Evolutionary conservation across 2,888 invertebrate species (phyloP), one percentile per base, ranked within the genome.

Genomic region (Arge pagana): DNA sequence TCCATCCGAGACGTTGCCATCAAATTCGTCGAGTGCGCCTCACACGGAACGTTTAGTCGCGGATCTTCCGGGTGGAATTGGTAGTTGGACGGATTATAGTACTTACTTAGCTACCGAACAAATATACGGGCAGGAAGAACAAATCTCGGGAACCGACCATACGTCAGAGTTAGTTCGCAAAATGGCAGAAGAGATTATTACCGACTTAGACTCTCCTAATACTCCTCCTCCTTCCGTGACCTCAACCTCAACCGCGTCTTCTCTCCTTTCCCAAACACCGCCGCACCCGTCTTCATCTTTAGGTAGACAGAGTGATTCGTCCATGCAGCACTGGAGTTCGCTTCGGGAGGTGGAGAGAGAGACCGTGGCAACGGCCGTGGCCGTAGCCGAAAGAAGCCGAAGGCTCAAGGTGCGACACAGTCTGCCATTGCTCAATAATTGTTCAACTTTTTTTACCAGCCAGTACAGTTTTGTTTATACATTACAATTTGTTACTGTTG

Each of bases 21-120:
- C 36, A 48, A 54, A 56, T 7, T 33, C 37, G 36, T 52, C 41
- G 63, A 21, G 61, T 15, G 52, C 64, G 8, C 82, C 81, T 40
- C 78, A 78, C 28, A 85, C 87, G 10, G 84, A 85, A 67, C 85
- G 84, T 65, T 81, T 86, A 64, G 83, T 86, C 41, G 85, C 88
- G 68, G 87, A 88, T 76, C 78, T 90, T 59, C 90, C 90, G 4
- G 89, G 89, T 56, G 90, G 90, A 50, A 83, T 90, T 63, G 88
- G 88, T 74, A 86, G 88, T 71, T 90, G 90, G 90, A 85, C 84
- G 72, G 90, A 89, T 71, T 84, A 88, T 71, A 90, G 88, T 70
- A 89, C 90, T 42, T 90, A 89, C 68, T 78, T 90, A 65, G 81
- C 86, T 65, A 71, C 81, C 67, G 86, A 86, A 74, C 79, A 80